A percentile compares a stretch with the other conserved stretches of the same genome.
Evolutionary conservation across 1,140 invertebrate genomes (phyloP).

Genomic region (Drosophila gunungcola): DNA sequence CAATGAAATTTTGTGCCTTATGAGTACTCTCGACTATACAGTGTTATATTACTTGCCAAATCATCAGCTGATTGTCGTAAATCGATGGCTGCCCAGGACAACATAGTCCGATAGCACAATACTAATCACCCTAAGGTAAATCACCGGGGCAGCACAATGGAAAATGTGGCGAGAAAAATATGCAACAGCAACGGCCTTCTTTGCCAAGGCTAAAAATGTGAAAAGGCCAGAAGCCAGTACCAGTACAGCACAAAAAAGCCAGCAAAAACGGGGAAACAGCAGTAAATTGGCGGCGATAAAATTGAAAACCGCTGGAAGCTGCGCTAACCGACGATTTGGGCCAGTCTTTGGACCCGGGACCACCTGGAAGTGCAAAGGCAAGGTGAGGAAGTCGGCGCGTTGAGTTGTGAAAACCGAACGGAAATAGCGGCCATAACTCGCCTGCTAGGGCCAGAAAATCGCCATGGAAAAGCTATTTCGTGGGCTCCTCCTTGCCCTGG

Average conservation of each 20-base stretch:
- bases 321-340: conserved; percentile 32
- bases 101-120: conserved; percentile 19
- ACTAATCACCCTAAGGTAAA: conserved; percentile 51
- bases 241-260: not conserved
- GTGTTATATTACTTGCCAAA: not conserved
- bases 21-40: not conserved
- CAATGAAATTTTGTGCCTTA: not conserved
- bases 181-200: conserved; percentile 21
- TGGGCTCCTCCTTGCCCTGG: not conserved
- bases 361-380: conserved; percentile 8
- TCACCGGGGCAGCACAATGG: conserved; percentile 40
- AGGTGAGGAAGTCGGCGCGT: conserved; percentile 32
- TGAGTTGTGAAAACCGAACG: conserved; percentile 59
- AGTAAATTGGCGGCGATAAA: conserved; percentile 65
- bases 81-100: not conserved
- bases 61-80: not conserved
- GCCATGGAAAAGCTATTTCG: conserved; percentile 27
- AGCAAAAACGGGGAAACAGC: conserved; percentile 12
- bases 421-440: conserved; percentile 55
- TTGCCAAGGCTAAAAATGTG: conserved; percentile 7
- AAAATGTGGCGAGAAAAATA: conserved; percentile 26
- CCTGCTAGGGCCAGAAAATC: conserved; percentile 36
- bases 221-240: not conserved
- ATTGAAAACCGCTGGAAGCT: conserved; percentile 57
- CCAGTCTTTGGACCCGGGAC: conserved; percentile 3